Conservation (phyloP, 1,140 invertebrate genomes). For the Tetragnatha versicolor region DNA sequence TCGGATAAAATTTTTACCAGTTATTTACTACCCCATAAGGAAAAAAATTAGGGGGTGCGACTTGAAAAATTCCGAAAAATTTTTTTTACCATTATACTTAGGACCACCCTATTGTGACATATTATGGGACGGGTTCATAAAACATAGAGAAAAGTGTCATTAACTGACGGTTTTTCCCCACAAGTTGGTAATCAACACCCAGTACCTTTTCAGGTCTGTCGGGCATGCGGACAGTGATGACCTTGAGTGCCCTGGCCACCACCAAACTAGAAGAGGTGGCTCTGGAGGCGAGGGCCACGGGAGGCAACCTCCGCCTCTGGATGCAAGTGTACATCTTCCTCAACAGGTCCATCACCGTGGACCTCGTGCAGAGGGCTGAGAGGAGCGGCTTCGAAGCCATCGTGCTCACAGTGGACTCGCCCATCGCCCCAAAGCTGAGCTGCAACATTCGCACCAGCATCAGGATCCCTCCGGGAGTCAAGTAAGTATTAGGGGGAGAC, state of each 20-base stretch:
- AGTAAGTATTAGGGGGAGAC: not conserved
- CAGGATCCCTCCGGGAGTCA: not conserved
- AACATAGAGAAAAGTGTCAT: too few relatives aligned
- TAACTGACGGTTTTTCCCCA: too few relatives aligned
- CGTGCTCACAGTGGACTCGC: slow-evolving; percentile 89
- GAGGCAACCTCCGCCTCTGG: slow-evolving; percentile 71
- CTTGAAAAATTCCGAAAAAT: too few relatives aligned
- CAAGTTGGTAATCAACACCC: too few relatives aligned
- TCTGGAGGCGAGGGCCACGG: slow-evolving; percentile 72
- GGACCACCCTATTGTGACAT: too few relatives aligned
- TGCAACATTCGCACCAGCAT: not conserved
- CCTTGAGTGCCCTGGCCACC: slow-evolving; percentile 83
- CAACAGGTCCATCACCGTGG: slow-evolving; percentile 77
- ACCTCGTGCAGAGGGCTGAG: slow-evolving; percentile 81
- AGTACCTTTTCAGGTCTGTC: too few relatives aligned
- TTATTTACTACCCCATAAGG: too few relatives aligned
- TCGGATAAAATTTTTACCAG: too few relatives aligned
- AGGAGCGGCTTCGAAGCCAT: slow-evolving; percentile 83
- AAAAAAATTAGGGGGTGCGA: too few relatives aligned
- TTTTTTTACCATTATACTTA: too few relatives aligned
- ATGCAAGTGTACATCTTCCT: slow-evolving; percentile 91
- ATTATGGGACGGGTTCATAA: too few relatives aligned
- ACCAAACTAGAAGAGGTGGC: slow-evolving; percentile 87
- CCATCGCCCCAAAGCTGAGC: slow-evolving; percentile 60
- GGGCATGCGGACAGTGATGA: too few relatives aligned